Evolutionary conservation across 2,113 vertebrate genomes (phyloP).

Genomic region (Zapus hudsonius): DNA sequence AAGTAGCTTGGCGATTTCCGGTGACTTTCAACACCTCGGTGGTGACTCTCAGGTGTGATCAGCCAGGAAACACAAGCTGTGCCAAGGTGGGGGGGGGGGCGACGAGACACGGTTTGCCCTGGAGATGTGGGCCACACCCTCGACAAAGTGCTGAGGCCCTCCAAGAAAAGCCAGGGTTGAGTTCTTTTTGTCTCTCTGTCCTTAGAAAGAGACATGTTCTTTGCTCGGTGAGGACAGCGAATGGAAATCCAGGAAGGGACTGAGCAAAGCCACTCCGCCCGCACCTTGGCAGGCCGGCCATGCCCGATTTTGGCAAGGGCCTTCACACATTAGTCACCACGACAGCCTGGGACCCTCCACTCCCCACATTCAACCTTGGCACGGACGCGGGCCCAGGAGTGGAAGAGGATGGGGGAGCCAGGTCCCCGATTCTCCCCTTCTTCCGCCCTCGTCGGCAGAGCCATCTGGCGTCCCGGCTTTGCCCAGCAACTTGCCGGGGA

Average conservation of each 20-base stretch:
- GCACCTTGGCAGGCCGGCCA: slow-evolving; percentile 73
- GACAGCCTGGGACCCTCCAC: slow-evolving; percentile 66
- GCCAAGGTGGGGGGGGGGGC: background rate
- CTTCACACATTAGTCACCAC: slow-evolving; percentile 70
- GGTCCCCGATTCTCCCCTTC: background rate
- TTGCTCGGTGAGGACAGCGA: background rate
- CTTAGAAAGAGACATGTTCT: background rate
- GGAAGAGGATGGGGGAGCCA: background rate
- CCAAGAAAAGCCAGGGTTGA: background rate
- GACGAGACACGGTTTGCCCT: background rate
- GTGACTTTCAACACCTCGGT: slow-evolving; percentile 35
- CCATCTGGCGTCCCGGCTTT: slow-evolving; percentile 22
- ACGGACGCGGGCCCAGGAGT: slow-evolving; percentile 6
- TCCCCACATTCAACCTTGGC: slow-evolving; percentile 37
- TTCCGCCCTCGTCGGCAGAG: background rate
- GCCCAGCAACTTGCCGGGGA: slow-evolving; percentile 52
- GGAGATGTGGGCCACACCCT: slow-evolving; percentile 58
- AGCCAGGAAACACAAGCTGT: slow-evolving; percentile 34
- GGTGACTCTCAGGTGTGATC: slow-evolving; percentile 61
- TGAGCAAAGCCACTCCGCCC: slow-evolving; percentile 64
- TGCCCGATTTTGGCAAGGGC: slow-evolving; percentile 79
- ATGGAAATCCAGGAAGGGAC: slow-evolving; percentile 55
- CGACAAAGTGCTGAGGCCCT: slow-evolving; percentile 29
- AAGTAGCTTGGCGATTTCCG: background rate
- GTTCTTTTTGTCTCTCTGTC: background rate